Conservation (phyloP, 2,113 vertebrate species). For the Todiramphus chloris region DNA sequence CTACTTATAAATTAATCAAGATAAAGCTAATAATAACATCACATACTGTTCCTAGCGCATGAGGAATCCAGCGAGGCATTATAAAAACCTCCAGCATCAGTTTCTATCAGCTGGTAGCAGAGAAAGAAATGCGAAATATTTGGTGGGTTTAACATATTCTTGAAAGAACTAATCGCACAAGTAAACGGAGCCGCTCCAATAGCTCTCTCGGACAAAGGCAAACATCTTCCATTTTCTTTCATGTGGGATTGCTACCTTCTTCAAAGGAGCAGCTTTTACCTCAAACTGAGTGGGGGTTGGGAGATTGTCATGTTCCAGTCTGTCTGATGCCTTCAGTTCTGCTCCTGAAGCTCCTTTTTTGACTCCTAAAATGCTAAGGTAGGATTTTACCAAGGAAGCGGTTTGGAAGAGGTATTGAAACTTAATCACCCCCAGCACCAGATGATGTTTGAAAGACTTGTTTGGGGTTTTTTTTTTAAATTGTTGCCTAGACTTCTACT, state of each 20-base stretch:
- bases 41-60: neutral
- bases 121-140: constrained; percentile 15
- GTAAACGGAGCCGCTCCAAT: neutral
- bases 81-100: constrained; percentile 3
- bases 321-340: neutral
- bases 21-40: constrained; percentile 14
- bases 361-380: neutral
- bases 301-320: constrained; percentile 13
- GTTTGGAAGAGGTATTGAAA: neutral
- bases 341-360: neutral
- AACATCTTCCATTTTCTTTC: constrained; percentile 69
- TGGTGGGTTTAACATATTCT: neutral
- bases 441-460: neutral
- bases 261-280: constrained; percentile 58
- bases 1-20: constrained; percentile 21
- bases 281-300: constrained; percentile 36
- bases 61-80: neutral
- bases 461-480: neutral
- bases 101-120: neutral
- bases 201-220: constrained; percentile 42
- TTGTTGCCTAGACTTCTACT: neutral
- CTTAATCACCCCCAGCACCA: neutral
- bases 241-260: constrained; percentile 56
- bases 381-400: neutral
- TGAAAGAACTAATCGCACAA: constrained; percentile 1